Percentiles rank a stretch among this genome's conserved stretches.
These are phyloP conservation scores for Drosophila borealis DNA, from an alignment of 2,888 invertebrate genomes.

Conservation along the genomic window DNA sequence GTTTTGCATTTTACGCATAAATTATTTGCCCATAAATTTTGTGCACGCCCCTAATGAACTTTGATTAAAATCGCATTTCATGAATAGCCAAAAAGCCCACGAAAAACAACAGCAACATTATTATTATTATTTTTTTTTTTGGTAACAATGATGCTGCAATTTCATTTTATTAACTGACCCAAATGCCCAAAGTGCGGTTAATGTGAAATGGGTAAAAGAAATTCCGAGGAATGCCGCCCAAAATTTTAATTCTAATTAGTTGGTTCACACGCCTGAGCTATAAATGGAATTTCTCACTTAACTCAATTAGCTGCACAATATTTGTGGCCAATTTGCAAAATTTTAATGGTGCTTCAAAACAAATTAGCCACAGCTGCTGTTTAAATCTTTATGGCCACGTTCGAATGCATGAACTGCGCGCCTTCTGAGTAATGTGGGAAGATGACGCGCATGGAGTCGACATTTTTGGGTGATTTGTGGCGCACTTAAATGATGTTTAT, in stretches of 20 bases:
- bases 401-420: conserved; percentile 41
- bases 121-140: background rate
- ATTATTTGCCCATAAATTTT: conserved; percentile 61
- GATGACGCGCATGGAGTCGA: conserved; percentile 43
- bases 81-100: conserved; percentile 27
- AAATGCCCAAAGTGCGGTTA: conserved; percentile 38
- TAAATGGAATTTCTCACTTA: conserved; percentile 26
- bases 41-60: conserved; percentile 64
- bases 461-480: conserved; percentile 28
- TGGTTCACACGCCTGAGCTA: conserved; percentile 57
- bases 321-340: conserved; percentile 44
- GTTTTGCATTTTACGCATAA: conserved; percentile 70
- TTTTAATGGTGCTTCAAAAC: conserved; percentile 63
- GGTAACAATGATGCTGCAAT: conserved; percentile 66
- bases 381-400: conserved; percentile 45
- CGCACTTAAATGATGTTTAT: conserved; percentile 12
- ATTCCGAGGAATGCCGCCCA: conserved; percentile 13
- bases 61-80: conserved; percentile 62
- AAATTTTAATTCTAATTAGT: conserved; percentile 43
- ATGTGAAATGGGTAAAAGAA: conserved; percentile 10
- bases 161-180: conserved; percentile 57
- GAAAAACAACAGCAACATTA: conserved; percentile 12
- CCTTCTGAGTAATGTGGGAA: conserved; percentile 67
- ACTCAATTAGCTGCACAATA: conserved; percentile 53
- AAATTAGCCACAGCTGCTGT: conserved; percentile 71